These are phyloP conservation scores for Etheostoma nigrum DNA, from an alignment of 2,797 vertebrate genomes.

Conservation along the genomic window DNA sequence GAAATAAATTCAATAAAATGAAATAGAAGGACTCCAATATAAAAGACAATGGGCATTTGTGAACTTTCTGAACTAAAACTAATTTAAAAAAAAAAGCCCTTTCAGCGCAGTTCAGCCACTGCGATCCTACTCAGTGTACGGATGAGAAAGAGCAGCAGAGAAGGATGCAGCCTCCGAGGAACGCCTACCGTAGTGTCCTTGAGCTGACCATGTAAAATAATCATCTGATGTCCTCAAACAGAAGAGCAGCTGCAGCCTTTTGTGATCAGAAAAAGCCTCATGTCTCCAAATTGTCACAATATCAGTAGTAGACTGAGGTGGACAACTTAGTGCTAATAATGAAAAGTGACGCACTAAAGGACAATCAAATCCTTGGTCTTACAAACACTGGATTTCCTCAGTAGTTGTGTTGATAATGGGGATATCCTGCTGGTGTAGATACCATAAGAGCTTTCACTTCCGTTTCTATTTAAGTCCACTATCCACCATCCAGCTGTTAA, in stretches of 20 bases:
- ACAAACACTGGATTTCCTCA: constrained; percentile 80
- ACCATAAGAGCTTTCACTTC: constrained; percentile 36
- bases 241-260: constrained; percentile 40
- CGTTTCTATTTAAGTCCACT: constrained; percentile 51
- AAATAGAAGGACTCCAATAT: not conserved
- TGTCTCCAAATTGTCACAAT: constrained; percentile 44
- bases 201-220: constrained; percentile 49
- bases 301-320: constrained; percentile 30
- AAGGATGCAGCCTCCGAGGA: constrained; percentile 44
- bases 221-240: constrained; percentile 66
- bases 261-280: constrained; percentile 25
- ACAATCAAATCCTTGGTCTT: constrained; percentile 74
- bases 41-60: not conserved
- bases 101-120: not conserved
- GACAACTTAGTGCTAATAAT: constrained; percentile 65
- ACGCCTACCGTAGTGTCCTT: constrained; percentile 50
- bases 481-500: constrained; percentile 1
- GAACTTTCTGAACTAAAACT: too few species aligned
- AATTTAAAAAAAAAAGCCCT: not conserved
- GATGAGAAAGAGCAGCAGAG: constrained; percentile 1
- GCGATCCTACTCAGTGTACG: not conserved
- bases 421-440: constrained; percentile 82
- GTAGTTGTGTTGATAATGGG: constrained; percentile 74
- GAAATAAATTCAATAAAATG: not conserved
- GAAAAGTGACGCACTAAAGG: constrained; percentile 75